Evolutionary conservation across 2,113 vertebrate species (phyloP), one percentile per base, ranked within the genome.

Genomic region (Dermatemys mawii): DNA sequence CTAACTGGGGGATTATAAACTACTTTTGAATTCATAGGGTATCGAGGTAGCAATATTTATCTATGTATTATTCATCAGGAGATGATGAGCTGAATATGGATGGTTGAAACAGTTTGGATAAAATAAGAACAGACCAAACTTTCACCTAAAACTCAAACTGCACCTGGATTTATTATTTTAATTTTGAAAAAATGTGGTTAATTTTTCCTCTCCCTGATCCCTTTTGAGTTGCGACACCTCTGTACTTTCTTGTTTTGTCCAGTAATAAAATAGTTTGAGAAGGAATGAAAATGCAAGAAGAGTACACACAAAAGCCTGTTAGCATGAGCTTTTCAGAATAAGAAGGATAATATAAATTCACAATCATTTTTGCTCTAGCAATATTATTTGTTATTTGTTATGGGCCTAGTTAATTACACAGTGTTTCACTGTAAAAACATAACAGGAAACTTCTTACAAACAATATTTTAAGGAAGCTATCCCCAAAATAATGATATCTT

Each of bases 31-130:
- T 87, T 87, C 78, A 75, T 53, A 67, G 50, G 48, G 79, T 94
- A 87, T 88, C 94, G 89, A 88, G 90, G 50, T 90, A 93, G 91
- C 85, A 96, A 89, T 95, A 95, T 84, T 93, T 96, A 96, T 96
- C 79, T 96, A 96, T 95, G 90, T 53, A 88, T 93, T 96, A 93
- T 87, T 96, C 94, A 95, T 93, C 92, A 97, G 78, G 93, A 85
- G 41, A 93, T 96, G 94, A 97, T 92, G 95, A 90, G 87, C 75
- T 95, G 53, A 95, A 90, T 95, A 96, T 75, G 41, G 79, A 85
- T 95, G 84, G 86, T 75, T 91, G 83, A 95, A 85, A 90, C 90
- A 94, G 60, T 49, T 83, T 57, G 50, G 90, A 89, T 94, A 96
- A 95, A 97, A 93, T 94, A 95, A 89, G 96, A 94, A 90, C 87